Conservation (phyloP, 2,888 invertebrate genomes). For the Adelphocoris suturalis region DNA sequence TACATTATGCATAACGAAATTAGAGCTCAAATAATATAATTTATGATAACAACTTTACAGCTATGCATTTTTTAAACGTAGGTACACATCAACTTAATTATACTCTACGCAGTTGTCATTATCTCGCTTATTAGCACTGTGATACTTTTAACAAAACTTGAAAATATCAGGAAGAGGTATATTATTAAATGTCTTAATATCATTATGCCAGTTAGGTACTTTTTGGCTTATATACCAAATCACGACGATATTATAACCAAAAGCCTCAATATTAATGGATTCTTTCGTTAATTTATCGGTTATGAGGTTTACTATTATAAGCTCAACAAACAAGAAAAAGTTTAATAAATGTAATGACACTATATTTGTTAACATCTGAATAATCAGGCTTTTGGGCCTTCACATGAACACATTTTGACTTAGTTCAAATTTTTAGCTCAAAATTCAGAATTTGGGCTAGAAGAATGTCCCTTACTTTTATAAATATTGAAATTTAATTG, state of each 20-base stretch:
- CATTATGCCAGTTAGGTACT: not conserved
- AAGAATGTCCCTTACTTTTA: not conserved
- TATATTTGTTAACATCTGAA: not conserved
- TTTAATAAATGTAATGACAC: not conserved
- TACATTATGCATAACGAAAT: slow-evolving; percentile 51
- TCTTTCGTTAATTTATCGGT: not conserved
- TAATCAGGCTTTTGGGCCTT: slow-evolving; percentile 22
- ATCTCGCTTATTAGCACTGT: slow-evolving; percentile 41
- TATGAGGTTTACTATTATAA: not conserved
- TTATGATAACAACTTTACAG: slow-evolving; percentile 31
- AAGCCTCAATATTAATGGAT: not conserved
- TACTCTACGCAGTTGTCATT: slow-evolving; percentile 24
- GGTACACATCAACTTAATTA: slow-evolving; percentile 45
- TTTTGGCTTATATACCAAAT: not conserved
- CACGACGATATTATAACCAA: not conserved
- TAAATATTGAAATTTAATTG: slow-evolving; percentile 17
- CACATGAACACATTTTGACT: slow-evolving; percentile 40
- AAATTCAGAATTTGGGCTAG: not conserved
- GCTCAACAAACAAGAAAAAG: not conserved
- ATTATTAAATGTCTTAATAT: not conserved
- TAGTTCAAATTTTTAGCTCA: slow-evolving; percentile 28
- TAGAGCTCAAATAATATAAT: slow-evolving; percentile 49
- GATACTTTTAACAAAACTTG: not conserved
- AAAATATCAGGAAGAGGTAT: not conserved
- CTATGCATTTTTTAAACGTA: slow-evolving; percentile 43